Evolutionary conservation across 2,797 vertebrate genomes (phyloP).

Genomic region (Sebastiscus albofasciatus): DNA sequence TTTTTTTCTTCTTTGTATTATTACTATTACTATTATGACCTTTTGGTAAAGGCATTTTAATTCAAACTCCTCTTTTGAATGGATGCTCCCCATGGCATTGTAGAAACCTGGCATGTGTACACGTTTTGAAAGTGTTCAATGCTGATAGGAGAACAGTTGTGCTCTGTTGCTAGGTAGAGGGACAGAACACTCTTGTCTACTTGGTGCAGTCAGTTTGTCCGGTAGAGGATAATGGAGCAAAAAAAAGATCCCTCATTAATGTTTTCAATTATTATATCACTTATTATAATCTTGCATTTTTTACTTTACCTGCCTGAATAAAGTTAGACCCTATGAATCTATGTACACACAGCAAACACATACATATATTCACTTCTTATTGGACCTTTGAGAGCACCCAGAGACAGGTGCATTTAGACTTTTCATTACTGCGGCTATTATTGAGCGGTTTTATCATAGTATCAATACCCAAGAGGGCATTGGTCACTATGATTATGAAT

Average conservation of each 20-base stretch:
- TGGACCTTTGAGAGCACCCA: not conserved
- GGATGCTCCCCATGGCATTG: not conserved
- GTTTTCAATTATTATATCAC: not conserved
- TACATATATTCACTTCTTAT: not conserved
- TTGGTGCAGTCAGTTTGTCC: conserved; percentile 17
- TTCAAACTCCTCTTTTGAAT: not conserved
- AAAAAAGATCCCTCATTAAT: not conserved
- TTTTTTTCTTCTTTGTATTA: too few relatives aligned
- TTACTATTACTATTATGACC: not conserved
- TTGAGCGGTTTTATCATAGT: not conserved
- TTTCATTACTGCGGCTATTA: not conserved
- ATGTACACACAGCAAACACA: not conserved
- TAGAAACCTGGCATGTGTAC: conserved; percentile 2
- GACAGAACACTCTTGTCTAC: conserved; percentile 14
- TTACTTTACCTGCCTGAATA: not conserved
- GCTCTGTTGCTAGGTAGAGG: conserved; percentile 73
- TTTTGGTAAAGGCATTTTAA: not conserved
- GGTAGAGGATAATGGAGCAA: conserved; percentile 15
- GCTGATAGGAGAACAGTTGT: conserved; percentile 53
- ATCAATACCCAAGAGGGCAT: not conserved
- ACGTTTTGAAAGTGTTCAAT: conserved; percentile 22
- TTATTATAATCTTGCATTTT: not conserved
- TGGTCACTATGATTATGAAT: not conserved
- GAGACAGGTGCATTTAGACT: not conserved
- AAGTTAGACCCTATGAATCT: not conserved